Percentiles rank a stretch among this genome's conserved stretches.
Evolutionary conservation across 2,888 invertebrate genomes (phyloP).

Genomic region (Drosophila fulvimacula): DNA sequence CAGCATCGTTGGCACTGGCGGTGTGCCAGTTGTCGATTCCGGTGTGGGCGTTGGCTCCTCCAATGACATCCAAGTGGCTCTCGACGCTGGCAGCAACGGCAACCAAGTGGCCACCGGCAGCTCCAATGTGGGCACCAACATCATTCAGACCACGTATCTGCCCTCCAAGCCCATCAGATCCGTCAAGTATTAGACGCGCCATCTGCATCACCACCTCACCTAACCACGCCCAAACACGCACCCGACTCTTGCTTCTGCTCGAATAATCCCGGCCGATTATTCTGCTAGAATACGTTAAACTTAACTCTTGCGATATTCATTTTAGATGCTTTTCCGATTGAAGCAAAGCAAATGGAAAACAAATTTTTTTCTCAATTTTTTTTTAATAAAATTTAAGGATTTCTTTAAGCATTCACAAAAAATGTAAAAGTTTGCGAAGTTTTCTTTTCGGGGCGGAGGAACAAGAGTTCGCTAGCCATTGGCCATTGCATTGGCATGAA

Average conservation of each 20-base stretch:
- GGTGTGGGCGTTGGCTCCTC: neutral
- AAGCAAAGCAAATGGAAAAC: constrained; percentile 24
- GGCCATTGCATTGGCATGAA: too few relatives aligned
- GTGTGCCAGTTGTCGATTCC: constrained; percentile 40
- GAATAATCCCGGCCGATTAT: constrained; percentile 40
- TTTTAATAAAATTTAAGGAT: constrained; percentile 69
- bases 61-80: constrained; percentile 5
- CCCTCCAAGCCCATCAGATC: constrained; percentile 66
- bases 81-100: constrained; percentile 39
- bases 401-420: constrained; percentile 71
- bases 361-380: constrained; percentile 49
- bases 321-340: constrained; percentile 35
- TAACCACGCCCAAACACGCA: constrained; percentile 1
- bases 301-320: constrained; percentile 59
- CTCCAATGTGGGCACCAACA: constrained; percentile 29
- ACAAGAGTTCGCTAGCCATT: too few relatives aligned
- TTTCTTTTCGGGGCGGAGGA: neutral
- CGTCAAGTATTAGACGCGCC: constrained; percentile 40
- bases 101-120: constrained; percentile 20
- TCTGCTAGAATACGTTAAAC: constrained; percentile 41
- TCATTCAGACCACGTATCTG: constrained; percentile 68
- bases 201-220: neutral
- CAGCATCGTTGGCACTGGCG: constrained; percentile 65
- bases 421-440: constrained; percentile 27
- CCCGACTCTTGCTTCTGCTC: constrained; percentile 38